Base-by-base conservation (phyloP, 2,797 vertebrate genomes). In the Limosa lapponica region DNA sequence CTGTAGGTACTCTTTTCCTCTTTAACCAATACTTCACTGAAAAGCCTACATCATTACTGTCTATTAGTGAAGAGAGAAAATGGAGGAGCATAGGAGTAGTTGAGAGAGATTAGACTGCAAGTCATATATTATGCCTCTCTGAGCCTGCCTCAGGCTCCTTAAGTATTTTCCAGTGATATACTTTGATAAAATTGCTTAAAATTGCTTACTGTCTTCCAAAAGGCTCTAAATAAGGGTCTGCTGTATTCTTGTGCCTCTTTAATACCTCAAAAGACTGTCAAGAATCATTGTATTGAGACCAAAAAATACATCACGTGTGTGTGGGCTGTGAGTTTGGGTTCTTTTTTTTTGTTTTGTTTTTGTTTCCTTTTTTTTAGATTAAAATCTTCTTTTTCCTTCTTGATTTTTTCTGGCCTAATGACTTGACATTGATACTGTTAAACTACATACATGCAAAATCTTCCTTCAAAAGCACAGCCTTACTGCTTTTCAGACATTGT, bases 1-100 rank as follows among this genome's bases (percentile, higher is more conserved):
- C 93, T 97, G 96, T 94, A 93, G 92, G 93, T 93, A 66, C 48
- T 92, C 51, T 83, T 91, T 92, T 88, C 75, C 70, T 64, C 91
- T 96, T 90, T 86, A 93, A 79, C 72, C 81, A 87, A 25, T 71
- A 75, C 62, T 96, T 94, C 82, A 93, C 57, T 94, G 94, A 59
- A 94, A 94, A 96, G 46, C 91, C 86, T 96, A 58, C 75, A 59
- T 95, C 74, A 82, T 92, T 93, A 81, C 59, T 89, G 46, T 58
- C 69, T 94, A 6, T 91, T 79, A 96, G 80, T 55, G 67, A 89
- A 75, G 59, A 95, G 30, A 32, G 52, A 55, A 83, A 77, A 80
- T 44, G 59, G 82, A 87, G 75, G 24, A 78, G 16, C 2, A 0
- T 62, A 37, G 46, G 41, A 73, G 54, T 46, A 18, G 6, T 43